These are phyloP conservation scores for Macrostomum lignano DNA, from an alignment of 1,140 invertebrate genomes.

Conservation along the genomic window DNA sequence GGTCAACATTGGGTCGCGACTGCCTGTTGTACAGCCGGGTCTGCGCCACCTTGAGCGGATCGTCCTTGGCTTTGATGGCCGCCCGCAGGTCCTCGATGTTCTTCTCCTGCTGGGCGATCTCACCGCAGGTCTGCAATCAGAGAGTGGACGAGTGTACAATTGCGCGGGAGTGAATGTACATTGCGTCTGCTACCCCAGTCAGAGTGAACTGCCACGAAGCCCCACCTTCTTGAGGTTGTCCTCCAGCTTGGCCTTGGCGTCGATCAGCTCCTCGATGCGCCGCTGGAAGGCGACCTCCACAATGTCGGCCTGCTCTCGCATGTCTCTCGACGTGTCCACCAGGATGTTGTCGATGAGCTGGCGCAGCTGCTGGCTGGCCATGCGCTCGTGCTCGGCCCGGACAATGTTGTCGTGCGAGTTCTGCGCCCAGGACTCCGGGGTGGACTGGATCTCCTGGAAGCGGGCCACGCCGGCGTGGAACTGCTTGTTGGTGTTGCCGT, in stretches of 20 bases:
- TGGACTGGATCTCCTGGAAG: slow-evolving; percentile 25
- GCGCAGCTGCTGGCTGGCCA: slow-evolving; percentile 26
- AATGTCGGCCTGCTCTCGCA: slow-evolving; percentile 24
- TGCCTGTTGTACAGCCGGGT: slow-evolving; percentile 22
- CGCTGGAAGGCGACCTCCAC: slow-evolving; percentile 22
- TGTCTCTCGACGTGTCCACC: slow-evolving; percentile 24
- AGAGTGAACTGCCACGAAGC: background rate
- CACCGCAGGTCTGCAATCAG: slow-evolving; percentile 13
- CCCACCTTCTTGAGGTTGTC: slow-evolving; percentile 14
- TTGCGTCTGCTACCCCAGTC: background rate
- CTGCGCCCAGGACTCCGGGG: slow-evolving; percentile 9
- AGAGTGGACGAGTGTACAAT: background rate
- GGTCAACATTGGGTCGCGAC: slow-evolving; percentile 20
- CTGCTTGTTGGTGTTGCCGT: slow-evolving; percentile 26
- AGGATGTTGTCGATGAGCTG: slow-evolving; percentile 25
- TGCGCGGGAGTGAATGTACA: background rate
- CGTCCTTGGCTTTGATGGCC: slow-evolving; percentile 25
- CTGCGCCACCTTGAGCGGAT: slow-evolving; percentile 27
- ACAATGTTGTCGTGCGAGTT: slow-evolving; percentile 28
- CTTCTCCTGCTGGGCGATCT: slow-evolving; percentile 22
- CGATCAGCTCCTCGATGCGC: slow-evolving; percentile 22
- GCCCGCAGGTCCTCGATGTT: slow-evolving; percentile 11
- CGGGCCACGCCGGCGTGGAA: slow-evolving; percentile 26
- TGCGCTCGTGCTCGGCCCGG: slow-evolving; percentile 24
- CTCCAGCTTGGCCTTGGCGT: slow-evolving; percentile 24